These are phyloP conservation scores for Leiothrix lutea DNA, from an alignment of 2,113 vertebrate genomes.

Conservation along the genomic window DNA sequence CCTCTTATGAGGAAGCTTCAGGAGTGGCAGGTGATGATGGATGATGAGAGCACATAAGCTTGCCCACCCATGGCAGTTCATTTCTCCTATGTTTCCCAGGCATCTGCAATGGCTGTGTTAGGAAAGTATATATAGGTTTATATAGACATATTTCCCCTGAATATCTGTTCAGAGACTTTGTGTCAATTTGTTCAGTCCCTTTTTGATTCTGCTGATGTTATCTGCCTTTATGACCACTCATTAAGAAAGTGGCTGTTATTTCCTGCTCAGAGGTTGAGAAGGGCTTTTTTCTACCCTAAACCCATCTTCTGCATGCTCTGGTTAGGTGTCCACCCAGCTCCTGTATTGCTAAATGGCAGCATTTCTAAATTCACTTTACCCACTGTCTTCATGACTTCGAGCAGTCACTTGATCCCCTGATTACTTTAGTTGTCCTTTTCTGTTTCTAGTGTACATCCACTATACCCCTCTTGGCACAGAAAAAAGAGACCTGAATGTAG, in stretches of 20 bases:
- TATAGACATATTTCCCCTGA: background rate
- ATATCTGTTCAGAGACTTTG: background rate
- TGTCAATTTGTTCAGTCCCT: background rate
- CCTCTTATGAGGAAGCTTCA: background rate
- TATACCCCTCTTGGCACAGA: background rate
- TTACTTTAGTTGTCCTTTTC: background rate
- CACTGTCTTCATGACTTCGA: background rate
- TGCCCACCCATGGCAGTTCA: background rate
- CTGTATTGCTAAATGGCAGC: background rate
- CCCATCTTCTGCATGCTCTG: background rate
- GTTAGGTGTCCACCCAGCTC: background rate
- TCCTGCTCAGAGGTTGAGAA: background rate
- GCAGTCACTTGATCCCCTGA: background rate
- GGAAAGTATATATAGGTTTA: background rate
- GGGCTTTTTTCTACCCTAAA: background rate
- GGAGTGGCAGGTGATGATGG: background rate
- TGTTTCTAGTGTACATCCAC: background rate
- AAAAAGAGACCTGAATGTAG: background rate
- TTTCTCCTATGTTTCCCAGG: background rate
- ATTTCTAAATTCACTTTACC: background rate
- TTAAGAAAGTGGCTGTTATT: background rate
- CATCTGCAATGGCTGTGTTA: too few species aligned
- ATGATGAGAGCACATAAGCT: background rate
- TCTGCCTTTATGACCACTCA: background rate
- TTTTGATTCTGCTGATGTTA: background rate